Evolutionary conservation across 2,113 vertebrate genomes (phyloP).

Genomic region (Ceyx cyanopectus): DNA sequence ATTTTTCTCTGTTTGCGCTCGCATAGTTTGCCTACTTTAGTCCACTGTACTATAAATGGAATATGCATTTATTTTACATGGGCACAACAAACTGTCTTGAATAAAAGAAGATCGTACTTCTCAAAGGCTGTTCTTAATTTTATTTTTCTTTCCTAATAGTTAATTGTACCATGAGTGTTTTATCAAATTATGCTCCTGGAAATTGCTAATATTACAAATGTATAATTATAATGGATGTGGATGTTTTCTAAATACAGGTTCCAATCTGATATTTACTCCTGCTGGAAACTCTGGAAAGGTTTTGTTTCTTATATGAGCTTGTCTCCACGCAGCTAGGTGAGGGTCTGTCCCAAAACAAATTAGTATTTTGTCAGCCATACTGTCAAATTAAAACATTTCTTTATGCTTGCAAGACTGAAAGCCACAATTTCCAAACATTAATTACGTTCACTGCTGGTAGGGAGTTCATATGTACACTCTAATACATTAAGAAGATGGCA

Average conservation of each 20-base stretch:
- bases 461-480: background rate
- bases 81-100: background rate
- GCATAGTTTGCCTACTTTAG: background rate
- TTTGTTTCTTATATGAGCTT: background rate
- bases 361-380: slow-evolving; percentile 58
- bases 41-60: background rate
- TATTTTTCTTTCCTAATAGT: background rate
- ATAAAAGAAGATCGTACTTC: background rate
- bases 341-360: slow-evolving; percentile 62
- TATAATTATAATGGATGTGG: background rate
- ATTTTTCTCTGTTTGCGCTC: slow-evolving; percentile 28
- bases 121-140: background rate
- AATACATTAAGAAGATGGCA: slow-evolving; percentile 57
- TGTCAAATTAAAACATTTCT: slow-evolving; percentile 73
- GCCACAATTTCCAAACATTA: slow-evolving; percentile 67
- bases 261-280: slow-evolving; percentile 23
- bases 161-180: background rate
- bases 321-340: slow-evolving; percentile 31
- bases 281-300: background rate
- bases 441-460: slow-evolving; percentile 57
- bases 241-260: slow-evolving; percentile 8
- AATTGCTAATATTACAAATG: slow-evolving; percentile 9
- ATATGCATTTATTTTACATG: background rate
- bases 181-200: background rate
- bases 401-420: slow-evolving; percentile 61